A percentile compares a stretch with the other conserved stretches of the same genome.
Conservation (phyloP, 2,113 vertebrate species). For the Salvelinus namaycush region DNA sequence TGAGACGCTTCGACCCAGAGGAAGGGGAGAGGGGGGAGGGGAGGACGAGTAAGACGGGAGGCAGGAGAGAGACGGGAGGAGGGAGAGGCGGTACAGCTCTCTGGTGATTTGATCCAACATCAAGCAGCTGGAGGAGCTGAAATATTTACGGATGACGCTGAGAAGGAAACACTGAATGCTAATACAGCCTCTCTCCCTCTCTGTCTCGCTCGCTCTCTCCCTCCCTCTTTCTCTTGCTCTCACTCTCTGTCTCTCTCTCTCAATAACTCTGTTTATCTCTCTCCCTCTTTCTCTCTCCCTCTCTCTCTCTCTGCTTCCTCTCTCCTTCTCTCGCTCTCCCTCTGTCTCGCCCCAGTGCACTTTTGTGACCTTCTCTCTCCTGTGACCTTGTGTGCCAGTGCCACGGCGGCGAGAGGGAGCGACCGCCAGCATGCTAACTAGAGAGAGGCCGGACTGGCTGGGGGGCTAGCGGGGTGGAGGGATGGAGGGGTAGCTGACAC, state of each 20-base stretch:
- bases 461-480: neutral
- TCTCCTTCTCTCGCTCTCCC: neutral
- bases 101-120: conserved; percentile 76
- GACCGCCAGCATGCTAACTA: conserved; percentile 70
- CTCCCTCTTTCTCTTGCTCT: neutral
- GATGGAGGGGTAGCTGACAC: conserved; percentile 1
- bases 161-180: conserved; percentile 71
- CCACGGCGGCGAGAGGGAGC: conserved; percentile 37
- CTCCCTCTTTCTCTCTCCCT: conserved; percentile 6
- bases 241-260: neutral
- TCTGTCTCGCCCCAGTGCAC: conserved; percentile 30
- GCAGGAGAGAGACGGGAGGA: conserved; percentile 31
- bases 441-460: conserved; percentile 15
- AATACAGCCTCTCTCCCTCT: conserved; percentile 51
- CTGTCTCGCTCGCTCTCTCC: neutral
- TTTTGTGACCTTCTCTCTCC: conserved; percentile 68
- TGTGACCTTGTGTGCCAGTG: conserved; percentile 65
- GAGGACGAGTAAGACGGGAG: conserved; percentile 12
- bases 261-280: neutral
- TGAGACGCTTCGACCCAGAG: conserved; percentile 59
- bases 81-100: conserved; percentile 56
- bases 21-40: conserved; percentile 29
- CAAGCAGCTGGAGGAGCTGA: conserved; percentile 80
- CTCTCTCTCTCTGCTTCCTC: conserved; percentile 25
- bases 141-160: conserved; percentile 72